Base-by-base conservation (phyloP, 2,113 vertebrate genomes). In the Excalfactoria chinensis region DNA sequence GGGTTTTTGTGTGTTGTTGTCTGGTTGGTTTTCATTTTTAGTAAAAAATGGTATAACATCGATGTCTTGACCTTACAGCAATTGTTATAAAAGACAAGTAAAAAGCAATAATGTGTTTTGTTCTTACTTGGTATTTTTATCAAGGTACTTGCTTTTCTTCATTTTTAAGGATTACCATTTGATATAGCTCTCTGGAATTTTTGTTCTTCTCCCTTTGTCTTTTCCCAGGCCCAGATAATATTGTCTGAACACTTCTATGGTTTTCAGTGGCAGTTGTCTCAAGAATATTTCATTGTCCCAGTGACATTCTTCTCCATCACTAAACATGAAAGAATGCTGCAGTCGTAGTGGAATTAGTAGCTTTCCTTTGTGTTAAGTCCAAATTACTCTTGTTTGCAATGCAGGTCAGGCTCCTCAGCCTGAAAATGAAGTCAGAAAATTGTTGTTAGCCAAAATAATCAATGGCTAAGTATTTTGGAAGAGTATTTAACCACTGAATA, bases 131-230 rank as follows among this genome's bases (percentile, higher is more conserved):
- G 53, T 55, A 55, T 55, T 11, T 6, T 17, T 22, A 43, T 30
- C 43, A 25, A 20, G 7, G 43, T 2, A 43, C 1, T 2, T 55
- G 1, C 1, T 75, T 86, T 62, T 64, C 26, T 84, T 64, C 7
- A 4, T 30, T 89, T 41, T 82, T 78, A 11, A 13, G 26, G 30
- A 26, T 64, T 4, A 28, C 14, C 3, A 40, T 68, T 95, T 28
- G 63, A 9, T 53, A 2, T 51, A 1, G 0, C 3, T 58, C 9
- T 23, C 22, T 48, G 5, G 5, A n/a, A 3, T 62, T 7, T 53
- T 78, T 84, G 9, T 59, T 77, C 23, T 3, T 3, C 7, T 71
- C 43, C 4, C 7, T 69, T 51, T 73, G 2, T 72, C 43, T 64
- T 68, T n/a, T 4, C 28, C 1, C 7, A 48, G 2, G 13, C 58